These are phyloP conservation scores for Chamaea fasciata DNA, from an alignment of 2,113 vertebrate genomes.

Conservation along the genomic window DNA sequence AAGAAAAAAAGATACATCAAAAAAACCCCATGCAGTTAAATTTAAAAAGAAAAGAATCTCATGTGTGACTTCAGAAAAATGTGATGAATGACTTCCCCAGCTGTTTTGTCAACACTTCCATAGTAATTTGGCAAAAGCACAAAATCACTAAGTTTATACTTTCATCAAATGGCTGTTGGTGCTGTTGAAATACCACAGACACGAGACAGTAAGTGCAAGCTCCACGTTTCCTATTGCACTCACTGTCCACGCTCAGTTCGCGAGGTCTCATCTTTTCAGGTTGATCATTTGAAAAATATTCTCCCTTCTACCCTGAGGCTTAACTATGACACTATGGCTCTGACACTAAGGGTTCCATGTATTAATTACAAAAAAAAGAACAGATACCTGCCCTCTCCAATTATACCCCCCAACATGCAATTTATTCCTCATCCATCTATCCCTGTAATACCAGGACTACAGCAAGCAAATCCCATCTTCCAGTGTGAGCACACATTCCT, in stretches of 20 bases:
- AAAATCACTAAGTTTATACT: constrained; percentile 24
- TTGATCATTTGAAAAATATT: background rate
- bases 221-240: background rate
- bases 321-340: background rate
- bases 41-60: constrained; percentile 26
- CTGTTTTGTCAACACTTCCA: constrained; percentile 63
- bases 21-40: background rate
- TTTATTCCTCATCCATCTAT: background rate
- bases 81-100: constrained; percentile 27
- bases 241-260: background rate
- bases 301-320: background rate
- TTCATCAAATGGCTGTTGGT: constrained; percentile 12
- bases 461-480: background rate
- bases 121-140: constrained; percentile 61
- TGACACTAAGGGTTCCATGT: background rate
- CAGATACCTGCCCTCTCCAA: background rate
- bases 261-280: background rate
- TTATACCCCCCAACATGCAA: background rate
- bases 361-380: background rate
- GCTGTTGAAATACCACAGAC: constrained; percentile 14
- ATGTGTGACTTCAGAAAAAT: constrained; percentile 41
- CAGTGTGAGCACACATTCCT: background rate
- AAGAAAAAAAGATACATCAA: background rate
- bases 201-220: background rate
- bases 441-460: background rate